Evolutionary conservation across 2,113 vertebrate species (phyloP).

Genomic region (Chlamydotis undulata): DNA sequence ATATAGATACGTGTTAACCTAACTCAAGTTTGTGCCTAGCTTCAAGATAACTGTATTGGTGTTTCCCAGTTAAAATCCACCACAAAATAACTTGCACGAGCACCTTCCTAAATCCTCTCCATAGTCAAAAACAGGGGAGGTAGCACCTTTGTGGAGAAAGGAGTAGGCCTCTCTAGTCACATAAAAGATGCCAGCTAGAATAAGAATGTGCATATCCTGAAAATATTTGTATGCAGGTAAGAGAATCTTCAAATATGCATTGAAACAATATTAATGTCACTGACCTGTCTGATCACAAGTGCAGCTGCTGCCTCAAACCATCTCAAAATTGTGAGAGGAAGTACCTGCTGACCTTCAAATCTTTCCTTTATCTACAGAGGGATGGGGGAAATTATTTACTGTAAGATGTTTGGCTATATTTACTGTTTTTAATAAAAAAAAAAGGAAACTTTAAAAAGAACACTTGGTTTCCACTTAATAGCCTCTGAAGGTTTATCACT

Average conservation of each 20-base stretch:
- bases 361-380: background rate
- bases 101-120: background rate
- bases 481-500: background rate
- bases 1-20: background rate
- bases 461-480: background rate
- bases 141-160: background rate
- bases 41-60: background rate
- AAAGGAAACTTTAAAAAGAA: background rate
- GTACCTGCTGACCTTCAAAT: background rate
- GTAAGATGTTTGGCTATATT: background rate
- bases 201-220: background rate
- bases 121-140: background rate
- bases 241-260: conserved; percentile 20
- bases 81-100: background rate
- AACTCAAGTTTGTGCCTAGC: background rate
- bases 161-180: background rate
- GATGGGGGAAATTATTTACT: background rate
- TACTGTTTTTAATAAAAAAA: conserved; percentile 4
- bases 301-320: conserved; percentile 3
- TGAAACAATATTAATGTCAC: conserved; percentile 47
- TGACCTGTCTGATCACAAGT: conserved; percentile 31
- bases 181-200: background rate
- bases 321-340: background rate
- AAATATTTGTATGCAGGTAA: conserved; percentile 10
- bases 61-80: background rate